Base-by-base conservation (phyloP, 2,888 invertebrate species). In the Hypsopygia costalis region DNA sequence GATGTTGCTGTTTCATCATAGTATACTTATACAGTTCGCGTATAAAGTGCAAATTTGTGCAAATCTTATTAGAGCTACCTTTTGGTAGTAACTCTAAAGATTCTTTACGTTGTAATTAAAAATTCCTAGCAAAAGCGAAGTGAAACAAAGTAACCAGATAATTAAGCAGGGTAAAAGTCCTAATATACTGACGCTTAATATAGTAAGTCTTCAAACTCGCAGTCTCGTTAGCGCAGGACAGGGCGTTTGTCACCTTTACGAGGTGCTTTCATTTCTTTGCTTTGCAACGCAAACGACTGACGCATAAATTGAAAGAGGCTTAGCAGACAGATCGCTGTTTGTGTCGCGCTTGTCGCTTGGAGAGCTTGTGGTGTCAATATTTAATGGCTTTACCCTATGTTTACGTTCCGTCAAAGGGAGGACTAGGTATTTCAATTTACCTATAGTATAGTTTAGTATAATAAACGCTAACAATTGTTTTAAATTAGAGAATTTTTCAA, bases 291-390 rank as follows among this genome's bases (percentile, higher is more conserved):
- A 45, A 51, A 44, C 46, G 49, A 45, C 52, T 58, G 53, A 56
- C 66, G 63, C 55, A 57, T 61, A 64, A 68, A 67, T 65, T 72
- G 62, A 73, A 72, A 65, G 61, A 56, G 43, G 62, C 55, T 63
- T 61, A 54, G 36, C 47, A 47, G 52, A 49, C 57, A 51, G 47
- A 59, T 55, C 47, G 41, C 47, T 52, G 48, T 61, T 54, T 51
- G 58, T 49, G 44, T 55, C 51, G 45, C 49, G 35, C 46, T 49
- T 43, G 46, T 46, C 32, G 41, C 49, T 43, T 28, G 36, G 25
- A 36, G 39, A 46, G 43, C 42, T 20, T 32, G 37, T 39, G 43
- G 36, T 40, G 41, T 43, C 45, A 45, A 39, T 44, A 44, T 43
- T 40, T 47, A 46, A 44, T 44, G 43, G 38, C 42, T 39, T 47